Evolutionary conservation across 2,797 vertebrate genomes (phyloP).

Genomic region (Sebastolobus altivelis): DNA sequence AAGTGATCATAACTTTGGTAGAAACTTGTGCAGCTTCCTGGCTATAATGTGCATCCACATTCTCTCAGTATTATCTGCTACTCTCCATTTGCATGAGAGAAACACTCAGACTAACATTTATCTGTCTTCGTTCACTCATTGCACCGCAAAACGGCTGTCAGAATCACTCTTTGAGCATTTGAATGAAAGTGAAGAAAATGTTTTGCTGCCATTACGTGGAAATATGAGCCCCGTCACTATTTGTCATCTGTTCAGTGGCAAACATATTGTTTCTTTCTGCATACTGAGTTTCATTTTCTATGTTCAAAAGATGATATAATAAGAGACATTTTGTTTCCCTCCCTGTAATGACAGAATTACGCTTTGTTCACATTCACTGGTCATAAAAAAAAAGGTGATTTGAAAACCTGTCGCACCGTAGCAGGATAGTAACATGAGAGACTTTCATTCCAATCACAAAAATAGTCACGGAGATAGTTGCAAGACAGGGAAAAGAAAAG

Average conservation of each 20-base stretch:
- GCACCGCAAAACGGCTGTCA: background rate
- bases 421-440: background rate
- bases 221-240: conserved; percentile 25
- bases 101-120: background rate
- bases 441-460: background rate
- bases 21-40: background rate
- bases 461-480: background rate
- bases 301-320: conserved; percentile 31
- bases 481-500: background rate
- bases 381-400: conserved; percentile 1
- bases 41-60: background rate
- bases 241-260: background rate
- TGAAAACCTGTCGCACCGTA: background rate
- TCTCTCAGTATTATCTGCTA: background rate
- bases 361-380: conserved; percentile 1
- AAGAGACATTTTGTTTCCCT: conserved; percentile 14
- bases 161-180: background rate
- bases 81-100: background rate
- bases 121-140: background rate
- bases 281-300: background rate
- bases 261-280: conserved; percentile 8
- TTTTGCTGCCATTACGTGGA: conserved; percentile 22
- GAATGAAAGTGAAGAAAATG: conserved; percentile 2
- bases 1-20: background rate
- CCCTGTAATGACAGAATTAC: conserved; percentile 1